Evolutionary conservation across 2,888 invertebrate species (phyloP).

Genomic region (Himalopsyche anomala): DNA sequence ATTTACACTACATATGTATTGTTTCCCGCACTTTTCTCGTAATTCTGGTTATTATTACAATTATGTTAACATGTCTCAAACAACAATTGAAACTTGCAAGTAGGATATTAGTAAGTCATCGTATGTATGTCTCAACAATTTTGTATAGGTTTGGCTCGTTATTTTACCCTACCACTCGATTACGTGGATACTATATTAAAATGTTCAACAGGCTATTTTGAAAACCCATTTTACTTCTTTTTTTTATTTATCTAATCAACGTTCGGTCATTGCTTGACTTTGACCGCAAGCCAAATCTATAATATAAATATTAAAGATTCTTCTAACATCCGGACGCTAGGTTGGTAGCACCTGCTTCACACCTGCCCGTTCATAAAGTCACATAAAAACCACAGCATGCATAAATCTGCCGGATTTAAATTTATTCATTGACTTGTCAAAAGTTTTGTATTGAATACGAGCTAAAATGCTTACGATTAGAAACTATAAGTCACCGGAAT

Average conservation of each 20-base stretch:
- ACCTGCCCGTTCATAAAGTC: slow-evolving; percentile 15
- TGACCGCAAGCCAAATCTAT: slow-evolving; percentile 21
- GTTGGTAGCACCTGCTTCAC: slow-evolving; percentile 14
- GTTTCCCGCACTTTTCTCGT: too few species aligned
- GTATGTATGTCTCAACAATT: too few species aligned
- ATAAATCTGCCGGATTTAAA: slow-evolving; percentile 14
- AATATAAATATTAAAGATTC: neutral
- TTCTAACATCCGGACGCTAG: slow-evolving; percentile 12
- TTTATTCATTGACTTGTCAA: slow-evolving; percentile 32
- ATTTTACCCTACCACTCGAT: neutral
- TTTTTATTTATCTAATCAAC: slow-evolving; percentile 20
- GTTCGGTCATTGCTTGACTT: neutral
- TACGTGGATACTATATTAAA: neutral
- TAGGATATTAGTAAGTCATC: too few species aligned
- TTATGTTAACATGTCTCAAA: too few species aligned
- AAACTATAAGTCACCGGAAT: too few species aligned
- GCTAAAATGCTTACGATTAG: too few species aligned
- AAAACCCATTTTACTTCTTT: slow-evolving; percentile 22
- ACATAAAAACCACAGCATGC: slow-evolving; percentile 23
- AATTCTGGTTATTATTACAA: too few species aligned
- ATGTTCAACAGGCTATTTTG: neutral
- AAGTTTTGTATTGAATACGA: neutral
- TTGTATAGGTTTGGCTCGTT: neutral
- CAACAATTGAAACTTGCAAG: too few species aligned
- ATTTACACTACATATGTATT: too few species aligned